Evolutionary conservation across 2,113 vertebrate species (phyloP).

Genomic region (Colaptes auratus): DNA sequence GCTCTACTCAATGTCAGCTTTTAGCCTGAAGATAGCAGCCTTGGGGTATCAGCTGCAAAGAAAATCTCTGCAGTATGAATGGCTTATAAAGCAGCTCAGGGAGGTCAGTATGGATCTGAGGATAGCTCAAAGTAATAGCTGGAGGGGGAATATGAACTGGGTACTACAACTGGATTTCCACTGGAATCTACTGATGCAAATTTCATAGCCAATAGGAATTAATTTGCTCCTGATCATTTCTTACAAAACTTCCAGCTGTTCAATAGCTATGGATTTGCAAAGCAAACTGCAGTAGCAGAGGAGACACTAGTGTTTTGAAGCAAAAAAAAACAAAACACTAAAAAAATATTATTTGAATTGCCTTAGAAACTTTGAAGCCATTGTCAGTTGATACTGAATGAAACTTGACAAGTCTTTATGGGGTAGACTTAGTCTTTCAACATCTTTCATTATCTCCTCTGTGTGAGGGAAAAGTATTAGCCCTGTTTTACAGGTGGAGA

Average conservation of each 20-base stretch:
- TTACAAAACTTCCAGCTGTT: not conserved
- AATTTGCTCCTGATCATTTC: slow-evolving; percentile 12
- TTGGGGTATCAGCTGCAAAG: not conserved
- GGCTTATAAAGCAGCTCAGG: not conserved
- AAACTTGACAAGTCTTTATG: not conserved
- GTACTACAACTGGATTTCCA: not conserved
- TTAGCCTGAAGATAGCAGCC: not conserved
- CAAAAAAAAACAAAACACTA: not conserved
- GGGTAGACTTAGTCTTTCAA: not conserved
- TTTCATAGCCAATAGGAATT: slow-evolving; percentile 10
- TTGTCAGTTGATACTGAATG: not conserved
- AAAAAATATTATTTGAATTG: not conserved
- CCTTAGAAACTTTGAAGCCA: not conserved
- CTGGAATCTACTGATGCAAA: slow-evolving; percentile 14
- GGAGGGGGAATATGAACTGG: not conserved
- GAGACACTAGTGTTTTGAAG: not conserved
- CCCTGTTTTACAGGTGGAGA: not conserved
- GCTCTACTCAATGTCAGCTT: not conserved
- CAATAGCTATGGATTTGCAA: not conserved
- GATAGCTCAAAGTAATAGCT: slow-evolving; percentile 14
- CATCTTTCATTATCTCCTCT: not conserved
- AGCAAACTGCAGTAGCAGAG: not conserved
- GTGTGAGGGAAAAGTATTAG: not conserved
- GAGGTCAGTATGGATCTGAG: not conserved
- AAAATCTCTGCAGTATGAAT: not conserved